Evolutionary conservation across 2,797 vertebrate genomes (phyloP), one percentile per base, ranked within the genome.

Genomic region (Acanthiza pusilla): DNA sequence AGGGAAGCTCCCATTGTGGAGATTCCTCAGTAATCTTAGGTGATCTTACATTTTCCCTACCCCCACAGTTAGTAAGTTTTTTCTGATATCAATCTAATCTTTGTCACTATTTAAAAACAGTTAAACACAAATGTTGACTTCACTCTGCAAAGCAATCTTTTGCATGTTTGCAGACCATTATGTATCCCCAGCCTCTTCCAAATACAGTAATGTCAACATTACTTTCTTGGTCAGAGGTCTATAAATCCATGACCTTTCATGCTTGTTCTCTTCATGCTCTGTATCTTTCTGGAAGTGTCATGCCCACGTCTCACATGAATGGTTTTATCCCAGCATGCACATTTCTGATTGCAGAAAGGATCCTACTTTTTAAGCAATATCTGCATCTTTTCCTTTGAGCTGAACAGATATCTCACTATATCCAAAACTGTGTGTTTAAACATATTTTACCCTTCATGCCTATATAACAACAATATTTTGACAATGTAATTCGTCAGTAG

Each of bases 391-490:
- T 95, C 88, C 91, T 95, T 97, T 91, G 91, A 96, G 95, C 93
- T 92, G 92, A 96, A 91, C 92, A 94, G 94, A 96, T 96, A 96
- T 96, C 94, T 96, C 95, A 93, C 95, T 97, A 80, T 88, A 97
- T 95, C 96, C 94, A 96, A 96, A 96, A 93, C 94, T 96, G 94
- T 96, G 96, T 96, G 96, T 96, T 96, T 95, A 95, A 96, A 95
- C 96, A 96, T 96, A 96, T 96, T 96, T 96, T 96, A 96, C 94
- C 95, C 96, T 96, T 96, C 96, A 96, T 96, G 95, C 96, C 96
- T 96, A 96, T 96, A 96, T 96, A 95, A 93, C 96, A 96, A 96
- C 95, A 96, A 96, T 96, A 96, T 96, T 96, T 97, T 96, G 96
- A 96, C 96, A 97, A 97, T 97, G 96, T 97, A 96, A 97, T 96